These are phyloP conservation scores for Lethenteron reissneri DNA, from an alignment of 2,113 vertebrate species.

Conservation along the genomic window DNA sequence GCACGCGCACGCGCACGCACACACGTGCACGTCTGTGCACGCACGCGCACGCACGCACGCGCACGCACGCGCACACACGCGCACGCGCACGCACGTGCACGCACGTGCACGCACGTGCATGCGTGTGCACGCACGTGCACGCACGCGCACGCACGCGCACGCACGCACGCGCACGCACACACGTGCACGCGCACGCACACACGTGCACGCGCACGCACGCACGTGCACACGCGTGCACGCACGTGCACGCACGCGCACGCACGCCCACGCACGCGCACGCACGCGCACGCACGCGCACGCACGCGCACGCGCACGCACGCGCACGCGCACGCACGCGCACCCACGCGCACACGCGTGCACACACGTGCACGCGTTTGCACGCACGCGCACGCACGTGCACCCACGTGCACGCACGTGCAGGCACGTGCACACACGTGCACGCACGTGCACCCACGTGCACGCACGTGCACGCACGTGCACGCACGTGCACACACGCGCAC, in stretches of 20 bases:
- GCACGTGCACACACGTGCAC: background rate
- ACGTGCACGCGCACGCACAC: background rate
- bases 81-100: background rate
- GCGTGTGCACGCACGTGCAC: background rate
- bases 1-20: background rate
- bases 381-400: background rate
- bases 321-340: background rate
- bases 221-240: background rate
- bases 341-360: background rate
- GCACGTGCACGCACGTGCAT: background rate
- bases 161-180: background rate
- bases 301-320: background rate
- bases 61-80: background rate
- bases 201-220: background rate
- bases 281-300: background rate
- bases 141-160: background rate
- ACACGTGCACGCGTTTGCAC: background rate
- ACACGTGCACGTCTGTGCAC: background rate
- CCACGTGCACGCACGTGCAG: background rate
- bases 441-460: background rate
- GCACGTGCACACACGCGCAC: background rate
- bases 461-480: background rate
- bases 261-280: conserved; percentile 1
- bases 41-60: background rate
- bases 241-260: conserved; percentile 1